phyloP scores from a whole-genome alignment of 2,113 vertebrate genomes.

The Nannospalax galili region DNA sequence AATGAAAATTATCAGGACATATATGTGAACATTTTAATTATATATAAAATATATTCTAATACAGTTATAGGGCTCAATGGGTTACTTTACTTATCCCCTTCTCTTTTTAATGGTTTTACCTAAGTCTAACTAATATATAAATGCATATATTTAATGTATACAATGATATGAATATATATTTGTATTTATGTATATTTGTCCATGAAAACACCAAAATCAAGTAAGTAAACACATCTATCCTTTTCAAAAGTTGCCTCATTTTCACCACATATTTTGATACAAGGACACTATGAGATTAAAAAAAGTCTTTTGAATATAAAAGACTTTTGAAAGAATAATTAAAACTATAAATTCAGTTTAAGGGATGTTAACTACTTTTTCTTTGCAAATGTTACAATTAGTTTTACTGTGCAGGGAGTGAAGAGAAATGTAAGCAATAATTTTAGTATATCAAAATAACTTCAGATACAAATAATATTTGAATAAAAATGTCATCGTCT shows the following conservation, averaged over 20 bases:
- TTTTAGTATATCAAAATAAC: conserved; percentile 33
- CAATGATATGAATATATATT: background rate
- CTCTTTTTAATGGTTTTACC: background rate
- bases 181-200: background rate
- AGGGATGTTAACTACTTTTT: conserved; percentile 30
- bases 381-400: conserved; percentile 5
- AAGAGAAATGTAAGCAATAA: conserved; percentile 1
- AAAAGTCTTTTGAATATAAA: background rate
- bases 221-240: background rate
- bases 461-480: conserved; percentile 48
- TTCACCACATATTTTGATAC: background rate
- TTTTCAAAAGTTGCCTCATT: background rate
- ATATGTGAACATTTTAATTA: background rate
- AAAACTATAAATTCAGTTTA: conserved; percentile 37
- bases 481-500: conserved; percentile 15
- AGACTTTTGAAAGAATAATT: conserved; percentile 24
- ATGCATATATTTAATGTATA: background rate
- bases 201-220: background rate
- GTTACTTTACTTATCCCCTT: background rate
- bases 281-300: background rate
- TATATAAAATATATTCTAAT: background rate
- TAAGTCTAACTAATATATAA: background rate
- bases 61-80: background rate
- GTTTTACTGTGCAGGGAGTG: background rate
- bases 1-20: conserved; percentile 16